Base-by-base conservation (phyloP, 1,140 invertebrate genomes). In the Mycetomoellerius zeteki region DNA sequence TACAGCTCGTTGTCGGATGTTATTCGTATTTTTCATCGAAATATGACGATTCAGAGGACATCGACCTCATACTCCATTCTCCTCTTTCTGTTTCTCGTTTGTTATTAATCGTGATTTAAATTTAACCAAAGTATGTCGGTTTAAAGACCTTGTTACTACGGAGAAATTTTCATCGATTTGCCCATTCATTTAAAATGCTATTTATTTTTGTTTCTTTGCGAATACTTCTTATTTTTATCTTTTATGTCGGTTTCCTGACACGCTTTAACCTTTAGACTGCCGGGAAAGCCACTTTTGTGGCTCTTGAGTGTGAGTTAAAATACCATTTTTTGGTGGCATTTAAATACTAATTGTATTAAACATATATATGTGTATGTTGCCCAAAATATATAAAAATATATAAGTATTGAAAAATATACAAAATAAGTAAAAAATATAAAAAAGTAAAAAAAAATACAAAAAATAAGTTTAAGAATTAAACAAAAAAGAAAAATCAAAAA, bases 121-220 rank as follows among this genome's bases (percentile, higher is more conserved):
- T 82, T 82, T 75, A 84, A 33, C n/a, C 52, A 6, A 89, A 86
- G 65, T 86, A 37, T 88, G 88, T 12, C 82, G 67, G 69, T 89
- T 86, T 77, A 76, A 89, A 89, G 88, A 89, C 62, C 75, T 81
- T 16, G 50, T 86, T 86, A 81, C 75, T 58, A 27, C 14, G 73
- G 47, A 72, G 56, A 62, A 58, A 85, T 69, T 62, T 8, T 50
- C 56, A 6, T 37, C n/a, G 82, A 77, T 62, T 52, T 27, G 50
- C 8, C 4, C 19, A 81, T 89, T 81, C 47, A 86, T 71, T 89
- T 81, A 86, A 89, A 89, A 89, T 75, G 60, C 24, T 12, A 85
- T 10, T 19, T 21, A 33, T 21, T 81, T 16, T 60, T 72, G 16
- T 77, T 27, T 71, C 58, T 62, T 73, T n/a, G 62, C 60, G 30